Evolutionary conservation across 1,140 invertebrate species (phyloP).

Genomic region (Caenorhabditis tropicalis): DNA sequence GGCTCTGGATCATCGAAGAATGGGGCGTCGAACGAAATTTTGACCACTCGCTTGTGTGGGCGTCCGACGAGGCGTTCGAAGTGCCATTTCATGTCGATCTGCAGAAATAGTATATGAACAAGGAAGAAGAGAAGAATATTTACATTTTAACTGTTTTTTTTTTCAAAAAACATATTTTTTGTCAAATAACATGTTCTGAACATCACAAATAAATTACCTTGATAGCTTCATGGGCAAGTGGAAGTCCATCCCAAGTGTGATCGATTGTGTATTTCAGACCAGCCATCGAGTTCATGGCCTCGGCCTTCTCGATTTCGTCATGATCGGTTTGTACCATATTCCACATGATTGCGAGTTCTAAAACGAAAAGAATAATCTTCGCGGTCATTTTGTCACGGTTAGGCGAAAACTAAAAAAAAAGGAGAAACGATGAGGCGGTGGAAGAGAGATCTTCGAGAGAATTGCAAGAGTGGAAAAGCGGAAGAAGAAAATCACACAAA

Average conservation of each 20-base stretch:
- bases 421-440: background rate
- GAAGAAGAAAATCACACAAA: background rate
- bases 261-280: constrained; percentile 64
- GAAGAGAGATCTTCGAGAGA: background rate
- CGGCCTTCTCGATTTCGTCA: constrained; percentile 28
- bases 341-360: constrained; percentile 25
- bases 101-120: background rate
- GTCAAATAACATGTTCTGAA: background rate
- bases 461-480: background rate
- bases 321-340: constrained; percentile 41
- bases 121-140: too few relatives aligned
- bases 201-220: constrained; percentile 51
- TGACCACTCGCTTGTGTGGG: constrained; percentile 69
- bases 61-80: constrained; percentile 62
- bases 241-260: constrained; percentile 67
- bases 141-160: background rate
- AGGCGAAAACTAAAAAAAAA: background rate
- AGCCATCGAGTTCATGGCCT: constrained; percentile 43
- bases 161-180: background rate
- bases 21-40: constrained; percentile 64
- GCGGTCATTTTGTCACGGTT: background rate
- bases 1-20: constrained; percentile 71
- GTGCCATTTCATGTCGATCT: constrained; percentile 63
- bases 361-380: background rate
- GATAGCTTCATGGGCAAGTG: constrained; percentile 67